Base-by-base conservation (phyloP, 2,888 invertebrate species). In the Harmothoe impar region DNA sequence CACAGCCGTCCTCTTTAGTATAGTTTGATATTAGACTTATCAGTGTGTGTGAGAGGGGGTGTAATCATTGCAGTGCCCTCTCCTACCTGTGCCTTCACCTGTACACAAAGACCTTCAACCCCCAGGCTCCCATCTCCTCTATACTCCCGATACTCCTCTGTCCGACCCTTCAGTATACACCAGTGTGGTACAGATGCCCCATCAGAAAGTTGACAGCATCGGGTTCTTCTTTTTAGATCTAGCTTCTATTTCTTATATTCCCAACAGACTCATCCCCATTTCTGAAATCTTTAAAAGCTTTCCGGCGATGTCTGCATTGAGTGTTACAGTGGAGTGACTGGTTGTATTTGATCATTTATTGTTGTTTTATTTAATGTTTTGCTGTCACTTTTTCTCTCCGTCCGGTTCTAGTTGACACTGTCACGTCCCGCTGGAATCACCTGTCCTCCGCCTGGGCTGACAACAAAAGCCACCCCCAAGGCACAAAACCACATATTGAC, bases 401-500 rank as follows among this genome's bases (percentile, higher is more conserved):
- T 25, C 62, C 62, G 62, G 23, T 25, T 62, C 62, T 25, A n/a
- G 23, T n/a, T 81, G 81, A 35, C 81, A 81, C 35, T 81, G 81
- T 81, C 81, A 81, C 81, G 23, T 33, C 43, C 20, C 20, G 35
- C 23, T 33, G 20, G n/a, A 17, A 43, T 81, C 81, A 43, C 81
- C 81, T 81, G 81, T 81, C 81, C 31, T 17, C n/a, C 31, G 29
- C 25, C 31, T 43, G 72, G 20, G 81, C 43, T 35, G 81, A 17
- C 81, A 43, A 81, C 81, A 81, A 81, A 81, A 81, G 81, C 43
- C 23, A 33, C 43, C 31, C 72, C 25, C 81, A 77, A 23, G 35
- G 43, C 81, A 81, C 81, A 81, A 81, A 43, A 81, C 35, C 43
- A 81, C 81, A 81, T 81, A 81, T 81, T 81, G 81, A 81, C 81